Conservation (phyloP, 2,113 vertebrate species). For the Axis porcinus region DNA sequence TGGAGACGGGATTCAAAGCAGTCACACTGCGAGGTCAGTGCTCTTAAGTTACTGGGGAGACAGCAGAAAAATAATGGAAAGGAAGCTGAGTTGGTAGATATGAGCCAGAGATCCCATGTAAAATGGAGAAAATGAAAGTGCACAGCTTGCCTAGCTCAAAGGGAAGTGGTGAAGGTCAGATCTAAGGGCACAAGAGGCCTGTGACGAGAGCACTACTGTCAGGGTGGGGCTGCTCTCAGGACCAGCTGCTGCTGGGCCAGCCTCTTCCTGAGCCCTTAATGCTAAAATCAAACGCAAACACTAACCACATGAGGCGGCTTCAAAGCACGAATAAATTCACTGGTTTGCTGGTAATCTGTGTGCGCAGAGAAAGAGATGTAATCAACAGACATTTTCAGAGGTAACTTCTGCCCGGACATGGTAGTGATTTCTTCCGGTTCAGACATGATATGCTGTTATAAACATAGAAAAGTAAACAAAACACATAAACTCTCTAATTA, state of each 20-base stretch:
- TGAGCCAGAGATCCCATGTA: not conserved
- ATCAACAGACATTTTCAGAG: constrained; percentile 99
- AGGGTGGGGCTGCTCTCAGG: not conserved
- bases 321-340: constrained; percentile 97
- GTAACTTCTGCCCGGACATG: constrained; percentile 98
- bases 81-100: fast-evolving
- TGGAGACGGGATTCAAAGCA: not conserved
- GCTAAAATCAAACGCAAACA: not conserved
- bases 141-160: not conserved
- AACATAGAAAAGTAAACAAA: not conserved
- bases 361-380: constrained; percentile 99
- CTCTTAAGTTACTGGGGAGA: not conserved
- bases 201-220: not conserved
- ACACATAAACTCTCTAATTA: not conserved
- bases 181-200: fast-evolving
- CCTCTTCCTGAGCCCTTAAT: not conserved
- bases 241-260: not conserved
- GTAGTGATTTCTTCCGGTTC: constrained; percentile 99
- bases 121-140: not conserved
- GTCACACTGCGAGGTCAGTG: not conserved
- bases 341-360: constrained; percentile 99
- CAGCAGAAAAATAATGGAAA: not conserved
- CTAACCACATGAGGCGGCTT: constrained; percentile 98
- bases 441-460: constrained; percentile 96
- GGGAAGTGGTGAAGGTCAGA: not conserved